Percentiles rank a stretch among this genome's conserved stretches.
Evolutionary conservation across 2,113 vertebrate genomes (phyloP).

Genomic region (Menura novaehollandiae): DNA sequence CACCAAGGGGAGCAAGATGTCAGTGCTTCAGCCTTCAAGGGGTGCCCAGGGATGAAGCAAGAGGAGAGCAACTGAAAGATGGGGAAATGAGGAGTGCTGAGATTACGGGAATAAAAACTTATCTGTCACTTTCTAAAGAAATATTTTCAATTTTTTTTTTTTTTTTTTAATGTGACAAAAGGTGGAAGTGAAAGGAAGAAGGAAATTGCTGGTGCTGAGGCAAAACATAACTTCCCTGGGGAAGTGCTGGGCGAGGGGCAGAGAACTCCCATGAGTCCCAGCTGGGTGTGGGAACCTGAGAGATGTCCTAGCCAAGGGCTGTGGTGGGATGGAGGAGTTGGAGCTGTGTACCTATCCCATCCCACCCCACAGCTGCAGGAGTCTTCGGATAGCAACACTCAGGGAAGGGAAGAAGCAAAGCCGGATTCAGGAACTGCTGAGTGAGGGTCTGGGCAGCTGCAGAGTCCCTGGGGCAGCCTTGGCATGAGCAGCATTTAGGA

Average conservation of each 20-base stretch:
- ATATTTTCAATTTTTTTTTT: background rate
- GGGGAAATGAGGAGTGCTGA: slow-evolving; percentile 44
- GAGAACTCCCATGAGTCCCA: background rate
- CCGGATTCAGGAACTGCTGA: background rate
- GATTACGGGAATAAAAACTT: background rate
- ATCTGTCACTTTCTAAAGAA: background rate
- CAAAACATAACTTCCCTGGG: background rate
- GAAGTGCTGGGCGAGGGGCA: background rate
- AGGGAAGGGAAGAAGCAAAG: background rate
- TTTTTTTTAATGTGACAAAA: background rate
- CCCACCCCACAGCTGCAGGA: background rate
- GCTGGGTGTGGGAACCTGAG: background rate
- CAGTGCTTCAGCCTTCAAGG: background rate
- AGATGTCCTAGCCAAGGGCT: background rate
- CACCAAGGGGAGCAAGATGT: fast-evolving
- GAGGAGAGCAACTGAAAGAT: slow-evolving; percentile 1
- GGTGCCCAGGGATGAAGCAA: background rate
- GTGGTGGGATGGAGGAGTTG: background rate
- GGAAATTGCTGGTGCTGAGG: slow-evolving; percentile 6
- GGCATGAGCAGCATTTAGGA: background rate
- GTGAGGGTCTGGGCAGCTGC: background rate
- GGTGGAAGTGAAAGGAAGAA: slow-evolving; percentile 48
- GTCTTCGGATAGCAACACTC: background rate
- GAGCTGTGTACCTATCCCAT: no score
- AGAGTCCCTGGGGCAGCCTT: background rate